Evolutionary conservation across 64 coral and sea anemone species (phyloP), one percentile per base, ranked within the genome.

Genomic region (Platygyra sinensis): DNA sequence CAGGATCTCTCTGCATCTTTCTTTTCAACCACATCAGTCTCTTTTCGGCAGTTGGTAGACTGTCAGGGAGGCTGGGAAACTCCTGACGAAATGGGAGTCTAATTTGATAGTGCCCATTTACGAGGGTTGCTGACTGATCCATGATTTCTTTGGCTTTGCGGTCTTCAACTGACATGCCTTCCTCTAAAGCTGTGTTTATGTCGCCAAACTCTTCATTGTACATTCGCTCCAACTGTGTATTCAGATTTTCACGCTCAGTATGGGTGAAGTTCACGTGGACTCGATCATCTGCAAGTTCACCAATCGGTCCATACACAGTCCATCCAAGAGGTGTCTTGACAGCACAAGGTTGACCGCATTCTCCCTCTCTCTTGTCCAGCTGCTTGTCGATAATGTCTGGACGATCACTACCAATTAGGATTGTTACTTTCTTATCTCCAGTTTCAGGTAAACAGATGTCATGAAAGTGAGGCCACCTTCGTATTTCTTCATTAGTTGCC

Each of bases 21-120:
- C 38, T 39, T 39, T 39, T 39, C 38, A 39, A 39, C 38, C 38
- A 91, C 50, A 27, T 73, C 5, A 91, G 52, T 82, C 89, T 91
- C 20, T 82, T 98, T 82, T 84, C 64, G 15, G 89, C 91, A 11
- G 76, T 67, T 50, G n/a, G n/a, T n/a, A n/a, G n/a, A n/a, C 91
- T 98, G 50, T 89, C 95, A 51, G 95, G 95, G 59, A 98, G 79
- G 39, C 89, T 79, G 11, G 92, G 88, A 16, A 38, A 69, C 18
- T 90, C 85, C 42, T 97, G 31, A 52, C 88, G 87, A 27, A 97
- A 97, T 10, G 91, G 95, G 49, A 96, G 32, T 11, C 83, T 89
- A 24, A 94, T 4, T 33, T 94, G 86, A 76, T 94, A 94, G 30
- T 94, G 86, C 25, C 87, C 92, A 52, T 94, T 77, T 12, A 86